These are phyloP conservation scores for Sphenopsis melanotis DNA, from an alignment of 2,797 vertebrate genomes.

Conservation along the genomic window DNA sequence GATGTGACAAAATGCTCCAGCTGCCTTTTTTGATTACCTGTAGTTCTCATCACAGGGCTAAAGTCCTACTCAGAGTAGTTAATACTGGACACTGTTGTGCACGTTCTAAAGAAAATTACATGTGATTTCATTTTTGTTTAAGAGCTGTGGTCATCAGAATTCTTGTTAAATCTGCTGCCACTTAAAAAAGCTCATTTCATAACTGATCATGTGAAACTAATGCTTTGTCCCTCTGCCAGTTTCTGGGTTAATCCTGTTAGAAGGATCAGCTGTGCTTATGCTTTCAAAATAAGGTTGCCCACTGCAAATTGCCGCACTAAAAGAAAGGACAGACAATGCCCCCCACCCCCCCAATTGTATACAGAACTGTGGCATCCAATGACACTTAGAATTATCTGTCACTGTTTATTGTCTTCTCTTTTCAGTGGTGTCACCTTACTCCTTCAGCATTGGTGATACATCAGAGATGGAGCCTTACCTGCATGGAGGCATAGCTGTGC, in stretches of 20 bases:
- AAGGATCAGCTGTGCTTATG: background rate
- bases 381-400: background rate
- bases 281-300: background rate
- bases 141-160: slow-evolving; percentile 24
- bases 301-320: background rate
- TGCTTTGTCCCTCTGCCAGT: background rate
- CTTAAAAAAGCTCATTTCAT: slow-evolving; percentile 20
- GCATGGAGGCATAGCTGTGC: slow-evolving; percentile 91
- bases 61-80: background rate
- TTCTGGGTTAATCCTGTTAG: background rate
- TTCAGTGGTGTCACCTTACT: slow-evolving; percentile 90
- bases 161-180: background rate
- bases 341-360: rapidly evolving
- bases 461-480: slow-evolving; percentile 86
- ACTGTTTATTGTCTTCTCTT: background rate
- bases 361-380: background rate
- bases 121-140: background rate
- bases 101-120: background rate
- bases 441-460: slow-evolving; percentile 91
- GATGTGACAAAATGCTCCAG: background rate
- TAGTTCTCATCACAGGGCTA: background rate
- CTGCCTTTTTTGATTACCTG: background rate
- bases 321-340: background rate
- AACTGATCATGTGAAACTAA: slow-evolving; percentile 11
- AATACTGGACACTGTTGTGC: background rate